phyloP scores from a whole-genome alignment of 2,888 invertebrate genomes.

The Eurois occulta region DNA sequence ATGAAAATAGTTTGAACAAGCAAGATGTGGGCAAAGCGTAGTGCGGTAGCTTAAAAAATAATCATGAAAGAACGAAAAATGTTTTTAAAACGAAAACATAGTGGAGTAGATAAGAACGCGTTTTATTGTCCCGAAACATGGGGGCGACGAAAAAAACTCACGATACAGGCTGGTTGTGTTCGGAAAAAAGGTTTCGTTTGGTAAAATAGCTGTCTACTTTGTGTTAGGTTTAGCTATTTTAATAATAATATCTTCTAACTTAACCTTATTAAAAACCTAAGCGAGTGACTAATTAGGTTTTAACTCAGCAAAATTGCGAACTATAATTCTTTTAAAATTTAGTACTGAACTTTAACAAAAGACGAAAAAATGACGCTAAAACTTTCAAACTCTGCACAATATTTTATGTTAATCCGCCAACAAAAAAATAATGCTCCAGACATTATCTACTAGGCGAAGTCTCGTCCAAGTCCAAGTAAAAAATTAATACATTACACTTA shows the following conservation, averaged over 20 bases:
- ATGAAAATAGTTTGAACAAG: slow-evolving; percentile 40
- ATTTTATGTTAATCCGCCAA: slow-evolving; percentile 45
- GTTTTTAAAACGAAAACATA: slow-evolving; percentile 85
- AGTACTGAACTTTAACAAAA: slow-evolving; percentile 41
- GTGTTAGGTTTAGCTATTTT: slow-evolving; percentile 8
- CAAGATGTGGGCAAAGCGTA: slow-evolving; percentile 77
- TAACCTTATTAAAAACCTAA: slow-evolving; percentile 1
- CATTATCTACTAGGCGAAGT: slow-evolving; percentile 23
- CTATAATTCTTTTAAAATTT: slow-evolving; percentile 25
- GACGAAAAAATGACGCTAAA: slow-evolving; percentile 18
- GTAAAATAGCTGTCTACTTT: slow-evolving; percentile 39
- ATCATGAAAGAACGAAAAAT: slow-evolving; percentile 79
- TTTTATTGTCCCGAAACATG: slow-evolving; percentile 83
- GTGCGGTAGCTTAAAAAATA: slow-evolving; percentile 75
- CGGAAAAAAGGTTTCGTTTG: slow-evolving; percentile 37
- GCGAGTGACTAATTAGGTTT: neutral
- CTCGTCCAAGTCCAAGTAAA: slow-evolving; percentile 21
- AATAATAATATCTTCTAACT: slow-evolving; percentile 7
- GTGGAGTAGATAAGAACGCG: slow-evolving; percentile 82
- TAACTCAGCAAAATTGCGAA: neutral
- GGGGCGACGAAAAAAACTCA: slow-evolving; percentile 79
- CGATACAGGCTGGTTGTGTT: slow-evolving; percentile 66
- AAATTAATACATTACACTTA: slow-evolving; percentile 39
- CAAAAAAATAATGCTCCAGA: slow-evolving; percentile 36
- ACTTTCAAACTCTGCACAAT: slow-evolving; percentile 30